Evolutionary conservation across 2,113 vertebrate species (phyloP), one percentile per base, ranked within the genome.

Genomic region (Sturnira hondurensis): DNA sequence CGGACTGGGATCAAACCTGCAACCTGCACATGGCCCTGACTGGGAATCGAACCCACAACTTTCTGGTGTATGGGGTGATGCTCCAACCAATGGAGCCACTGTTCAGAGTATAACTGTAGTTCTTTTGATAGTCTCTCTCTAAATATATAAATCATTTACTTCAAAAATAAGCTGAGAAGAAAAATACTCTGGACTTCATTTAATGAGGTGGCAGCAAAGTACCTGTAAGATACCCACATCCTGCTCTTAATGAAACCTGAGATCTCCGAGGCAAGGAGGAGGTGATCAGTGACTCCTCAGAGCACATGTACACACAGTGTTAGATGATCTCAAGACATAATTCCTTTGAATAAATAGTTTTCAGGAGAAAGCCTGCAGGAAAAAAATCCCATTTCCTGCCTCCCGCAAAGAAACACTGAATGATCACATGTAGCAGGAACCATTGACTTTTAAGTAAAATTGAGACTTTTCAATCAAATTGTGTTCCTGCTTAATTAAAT

Each of bases 91-190:
- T 26, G 28, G 58, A 61, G 26, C 58, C 58, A 61, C 26, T 4
- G 7, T 26, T 26, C 58, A 61, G 58, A 28, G 56, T 45, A 52
- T 86, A 93, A 93, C 41, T 96, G 22, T 92, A 28, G 20, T 91
- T 78, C 54, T 95, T 85, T 82, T 63, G 36, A 38, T 81, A 31
- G 36, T 76, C 16, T 89, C 74, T 95, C 93, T 63, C 92, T 89
- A 86, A 89, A 73, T 74, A 24, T 68, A 19, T 89, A 93, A 85
- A 93, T 90, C 43, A 17, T 54, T 93, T 70, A n/a, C 54, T 94
- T 91, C n/a, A 94, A 86, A 96, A 96, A 94, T 94, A 94, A 89
- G 83, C 86, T 94, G 31, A 82, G 83, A 88, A 80, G 54, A 54
- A 94, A 78, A 80, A 76, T n/a, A 82, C 36, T 76, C 43, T 71